These are phyloP conservation scores for Caenorhabditis sp. DNA, from an alignment of 2,888 invertebrate genomes.

Conservation along the genomic window DNA sequence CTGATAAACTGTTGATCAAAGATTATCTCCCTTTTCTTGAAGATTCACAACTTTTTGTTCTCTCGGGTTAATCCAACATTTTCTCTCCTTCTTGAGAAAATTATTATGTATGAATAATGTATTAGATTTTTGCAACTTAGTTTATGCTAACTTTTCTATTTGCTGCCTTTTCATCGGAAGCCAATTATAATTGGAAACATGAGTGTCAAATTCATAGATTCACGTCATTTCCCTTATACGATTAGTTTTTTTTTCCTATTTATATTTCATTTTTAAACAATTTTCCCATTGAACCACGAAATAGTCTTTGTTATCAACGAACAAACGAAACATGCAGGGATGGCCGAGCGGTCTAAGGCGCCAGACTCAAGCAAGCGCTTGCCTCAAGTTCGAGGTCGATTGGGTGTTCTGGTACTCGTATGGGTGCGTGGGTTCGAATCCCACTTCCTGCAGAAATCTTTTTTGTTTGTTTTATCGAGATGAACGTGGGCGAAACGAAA, in stretches of 20 bases:
- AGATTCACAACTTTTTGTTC: not conserved
- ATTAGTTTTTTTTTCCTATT: not conserved
- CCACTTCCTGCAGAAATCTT: constrained; percentile 10
- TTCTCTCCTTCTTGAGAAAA: not conserved
- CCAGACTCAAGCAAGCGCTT: constrained; percentile 71
- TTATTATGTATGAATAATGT: not conserved
- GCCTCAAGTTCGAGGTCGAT: constrained; percentile 32
- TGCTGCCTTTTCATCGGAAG: not conserved
- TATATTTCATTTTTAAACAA: not conserved
- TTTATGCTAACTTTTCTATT: not conserved
- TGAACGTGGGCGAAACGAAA: no score
- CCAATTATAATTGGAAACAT: not conserved
- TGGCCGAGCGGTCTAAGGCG: constrained; percentile 73
- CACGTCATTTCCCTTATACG: not conserved
- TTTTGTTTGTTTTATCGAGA: not conserved
- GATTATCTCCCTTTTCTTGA: no score
- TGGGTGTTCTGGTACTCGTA: constrained; percentile 57
- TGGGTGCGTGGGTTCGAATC: constrained; percentile 44
- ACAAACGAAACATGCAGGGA: constrained; percentile 45
- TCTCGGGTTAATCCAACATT: not conserved
- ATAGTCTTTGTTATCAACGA: no score
- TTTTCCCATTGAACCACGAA: no score
- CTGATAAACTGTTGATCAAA: no score
- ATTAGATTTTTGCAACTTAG: not conserved
- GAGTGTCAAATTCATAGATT: not conserved